Conservation (phyloP, 2,113 vertebrate genomes). For the Brevimyrus niger region DNA sequence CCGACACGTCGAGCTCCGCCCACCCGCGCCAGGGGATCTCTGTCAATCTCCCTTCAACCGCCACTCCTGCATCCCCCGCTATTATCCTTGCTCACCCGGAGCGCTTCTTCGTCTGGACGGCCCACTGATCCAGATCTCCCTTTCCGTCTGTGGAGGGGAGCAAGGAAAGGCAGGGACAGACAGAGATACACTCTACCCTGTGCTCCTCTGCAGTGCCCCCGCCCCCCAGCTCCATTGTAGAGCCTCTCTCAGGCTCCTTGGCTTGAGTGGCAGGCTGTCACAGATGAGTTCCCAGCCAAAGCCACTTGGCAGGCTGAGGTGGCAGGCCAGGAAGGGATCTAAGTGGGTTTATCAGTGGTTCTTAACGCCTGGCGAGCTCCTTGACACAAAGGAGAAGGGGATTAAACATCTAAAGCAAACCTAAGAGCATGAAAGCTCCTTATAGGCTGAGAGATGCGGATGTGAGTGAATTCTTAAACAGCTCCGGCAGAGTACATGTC, state of each 20-base stretch:
- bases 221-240: conserved; percentile 69
- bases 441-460: conserved; percentile 95
- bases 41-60: conserved; percentile 7
- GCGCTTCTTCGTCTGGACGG: not conserved
- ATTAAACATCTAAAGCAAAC: conserved; percentile 98
- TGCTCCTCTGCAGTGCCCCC: not conserved
- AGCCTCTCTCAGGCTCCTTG: conserved; percentile 58
- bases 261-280: conserved; percentile 86
- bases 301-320: conserved; percentile 90
- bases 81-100: conserved; percentile 15
- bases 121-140: conserved; percentile 24
- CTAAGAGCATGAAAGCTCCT: conserved; percentile 98
- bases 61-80: not conserved
- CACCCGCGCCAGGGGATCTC: not conserved
- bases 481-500: conserved; percentile 65
- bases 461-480: conserved; percentile 99
- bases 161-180: conserved; percentile 33
- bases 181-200: conserved; percentile 48
- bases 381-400: conserved; percentile 85
- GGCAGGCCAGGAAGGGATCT: conserved; percentile 97
- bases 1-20: conserved; percentile 12
- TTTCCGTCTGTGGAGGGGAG: conserved; percentile 15
- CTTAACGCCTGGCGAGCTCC: conserved; percentile 85
- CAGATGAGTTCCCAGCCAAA: conserved; percentile 90
- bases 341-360: conserved; percentile 97